phyloP scores from a whole-genome alignment of 2,113 vertebrate species.

The Thunnus maccoyii region DNA sequence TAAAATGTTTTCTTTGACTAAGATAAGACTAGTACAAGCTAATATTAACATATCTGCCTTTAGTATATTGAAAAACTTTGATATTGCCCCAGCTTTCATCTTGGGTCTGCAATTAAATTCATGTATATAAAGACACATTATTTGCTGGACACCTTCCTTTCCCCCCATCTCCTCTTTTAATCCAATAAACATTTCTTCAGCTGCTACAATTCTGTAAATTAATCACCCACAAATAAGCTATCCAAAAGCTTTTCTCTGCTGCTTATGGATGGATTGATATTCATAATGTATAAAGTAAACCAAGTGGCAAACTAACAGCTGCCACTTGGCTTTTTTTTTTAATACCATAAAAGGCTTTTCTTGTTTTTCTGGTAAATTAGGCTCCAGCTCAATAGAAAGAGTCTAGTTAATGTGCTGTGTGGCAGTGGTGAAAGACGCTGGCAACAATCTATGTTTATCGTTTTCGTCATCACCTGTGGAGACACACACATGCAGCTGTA shows the following conservation, averaged over 20 bases:
- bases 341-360: background rate
- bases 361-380: constrained; percentile 18
- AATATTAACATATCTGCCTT: too few species aligned
- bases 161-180: too few species aligned
- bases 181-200: background rate
- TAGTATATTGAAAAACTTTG: too few species aligned
- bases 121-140: too few species aligned
- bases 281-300: background rate
- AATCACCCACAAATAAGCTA: too few species aligned
- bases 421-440: background rate
- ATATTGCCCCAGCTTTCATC: too few species aligned
- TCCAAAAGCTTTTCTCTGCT: background rate
- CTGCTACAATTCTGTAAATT: background rate
- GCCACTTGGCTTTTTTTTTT: constrained; percentile 5
- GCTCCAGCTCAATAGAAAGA: constrained; percentile 2
- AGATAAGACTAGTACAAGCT: too few species aligned
- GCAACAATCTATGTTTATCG: constrained; percentile 11
- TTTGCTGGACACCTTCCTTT: too few species aligned
- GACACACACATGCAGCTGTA: constrained; percentile 27
- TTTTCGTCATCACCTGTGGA: constrained; percentile 3
- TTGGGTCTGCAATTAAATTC: too few species aligned
- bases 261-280: background rate
- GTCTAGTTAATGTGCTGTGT: background rate
- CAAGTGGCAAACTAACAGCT: constrained; percentile 20
- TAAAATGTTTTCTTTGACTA: too few species aligned